Conservation (phyloP, 2,113 vertebrate genomes). For the Gobio gobio region DNA sequence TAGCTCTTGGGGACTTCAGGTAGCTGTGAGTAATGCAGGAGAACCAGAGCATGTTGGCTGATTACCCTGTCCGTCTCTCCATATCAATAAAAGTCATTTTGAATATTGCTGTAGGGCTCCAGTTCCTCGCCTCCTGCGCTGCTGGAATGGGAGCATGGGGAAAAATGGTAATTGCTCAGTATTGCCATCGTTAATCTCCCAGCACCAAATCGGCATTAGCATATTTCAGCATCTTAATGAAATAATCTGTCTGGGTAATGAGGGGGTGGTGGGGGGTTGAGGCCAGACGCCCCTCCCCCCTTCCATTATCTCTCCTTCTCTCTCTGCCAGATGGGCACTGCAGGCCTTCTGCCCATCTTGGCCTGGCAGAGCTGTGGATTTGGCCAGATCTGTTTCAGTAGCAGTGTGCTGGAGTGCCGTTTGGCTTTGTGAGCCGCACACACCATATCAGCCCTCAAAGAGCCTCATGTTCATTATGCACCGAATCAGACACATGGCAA, state of each 20-base stretch:
- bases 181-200: slow-evolving; percentile 75
- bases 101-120: slow-evolving; percentile 68
- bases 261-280: slow-evolving; percentile 39
- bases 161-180: slow-evolving; percentile 74
- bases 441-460: background rate
- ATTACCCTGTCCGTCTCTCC: slow-evolving; percentile 68
- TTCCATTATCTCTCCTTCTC: background rate
- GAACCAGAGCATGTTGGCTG: slow-evolving; percentile 68
- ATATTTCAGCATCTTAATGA: slow-evolving; percentile 81
- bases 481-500: slow-evolving; percentile 17
- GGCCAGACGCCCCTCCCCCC: slow-evolving; percentile 34
- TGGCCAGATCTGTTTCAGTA: slow-evolving; percentile 39
- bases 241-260: slow-evolving; percentile 76
- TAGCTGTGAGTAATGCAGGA: slow-evolving; percentile 46
- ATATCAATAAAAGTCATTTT: slow-evolving; percentile 72
- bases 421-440: background rate
- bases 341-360: slow-evolving; percentile 44
- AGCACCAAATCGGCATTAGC: slow-evolving; percentile 77
- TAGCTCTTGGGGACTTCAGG: slow-evolving; percentile 42
- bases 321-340: slow-evolving; percentile 51
- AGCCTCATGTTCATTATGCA: background rate
- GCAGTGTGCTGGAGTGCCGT: background rate
- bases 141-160: slow-evolving; percentile 47
- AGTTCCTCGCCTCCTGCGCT: slow-evolving; percentile 55
- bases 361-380: slow-evolving; percentile 22